Base-by-base conservation (phyloP, 2,797 vertebrate species). In the Falco columbarius region DNA sequence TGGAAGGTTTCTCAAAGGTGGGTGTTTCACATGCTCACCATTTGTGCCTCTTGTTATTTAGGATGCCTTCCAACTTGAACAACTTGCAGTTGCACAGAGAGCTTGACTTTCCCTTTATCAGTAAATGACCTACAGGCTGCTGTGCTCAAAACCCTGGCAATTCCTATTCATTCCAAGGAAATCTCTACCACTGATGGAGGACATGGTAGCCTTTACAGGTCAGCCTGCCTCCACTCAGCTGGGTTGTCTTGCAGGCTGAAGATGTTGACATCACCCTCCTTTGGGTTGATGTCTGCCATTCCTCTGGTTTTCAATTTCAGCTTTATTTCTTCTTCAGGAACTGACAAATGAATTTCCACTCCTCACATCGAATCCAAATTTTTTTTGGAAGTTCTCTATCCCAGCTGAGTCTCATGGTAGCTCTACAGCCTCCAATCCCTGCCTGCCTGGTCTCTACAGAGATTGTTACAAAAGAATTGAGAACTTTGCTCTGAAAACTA, bases 401-500 rank as follows among this genome's bases (percentile, higher is more conserved):
- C 13, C 59, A 76, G 3, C 4, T 59, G 56, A 82, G 24, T 32
- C 36, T 58, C 6, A 2, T 9, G 18, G 36, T 59, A 73, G 4
- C 2, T 87, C 82, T 44, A 24, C 9, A 72, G 4, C 24, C 12
- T 32, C 30, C n/a, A n/a, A 8, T 42, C 18, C 9, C 7, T 27
- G 18, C 19, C 19, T 65, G 16, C 8, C 38, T 38, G 30, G 6
- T 49, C 16, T 83, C 23, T 23, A 65, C 10, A 44, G 12, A 52
- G 7, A 9, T 21, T 0, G 1, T n/a, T 67, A 12, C 29, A 10
- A 67, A 76, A 61, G 29, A 82, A 42, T 1, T 0, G 1, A 86
- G 18, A n/a, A 47, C 9, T 70, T 29, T 84, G 10, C 26, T 81
- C 54, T 1, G 3, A 38, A 87, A 70, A 8, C 34, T 32, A 23